Conservation (phyloP, 2,113 vertebrate species). For the Thamnophis sirtalis region DNA sequence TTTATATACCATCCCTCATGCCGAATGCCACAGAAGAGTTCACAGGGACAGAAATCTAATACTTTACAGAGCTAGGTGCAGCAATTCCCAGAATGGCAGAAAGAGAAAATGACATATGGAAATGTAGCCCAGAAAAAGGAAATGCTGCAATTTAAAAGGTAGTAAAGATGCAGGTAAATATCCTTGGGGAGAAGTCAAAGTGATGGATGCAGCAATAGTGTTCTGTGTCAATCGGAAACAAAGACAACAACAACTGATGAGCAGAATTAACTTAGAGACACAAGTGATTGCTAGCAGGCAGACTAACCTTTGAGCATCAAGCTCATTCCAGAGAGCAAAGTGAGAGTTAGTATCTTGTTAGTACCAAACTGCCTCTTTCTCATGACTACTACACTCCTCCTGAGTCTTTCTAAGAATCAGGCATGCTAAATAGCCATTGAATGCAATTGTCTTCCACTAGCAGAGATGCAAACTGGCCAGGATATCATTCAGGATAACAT, state of each 20-base stretch:
- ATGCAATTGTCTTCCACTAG: too few relatives aligned
- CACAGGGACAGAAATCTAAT: constrained; percentile 66
- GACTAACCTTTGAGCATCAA: constrained; percentile 3
- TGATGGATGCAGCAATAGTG: constrained; percentile 41
- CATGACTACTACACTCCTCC: neutral
- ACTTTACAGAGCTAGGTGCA: constrained; percentile 66
- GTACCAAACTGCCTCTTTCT: neutral
- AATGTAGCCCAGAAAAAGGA: constrained; percentile 55
- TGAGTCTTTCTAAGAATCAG: neutral
- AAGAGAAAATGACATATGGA: constrained; percentile 66
- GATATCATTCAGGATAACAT: neutral
- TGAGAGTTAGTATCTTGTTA: neutral
- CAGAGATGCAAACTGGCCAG: neutral
- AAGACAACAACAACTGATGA: constrained; percentile 10
- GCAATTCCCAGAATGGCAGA: constrained; percentile 62
- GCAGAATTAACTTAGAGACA: constrained; percentile 7
- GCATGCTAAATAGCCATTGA: neutral
- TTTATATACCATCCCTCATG: constrained; percentile 69
- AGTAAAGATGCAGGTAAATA: constrained; percentile 57
- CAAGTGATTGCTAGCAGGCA: neutral
- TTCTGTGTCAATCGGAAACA: neutral
- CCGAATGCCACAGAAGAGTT: constrained; percentile 68
- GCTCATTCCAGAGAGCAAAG: neutral
- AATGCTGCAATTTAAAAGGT: constrained; percentile 60
- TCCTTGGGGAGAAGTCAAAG: constrained; percentile 44